These are phyloP conservation scores for Parauchenoglanis punctatus DNA, from an alignment of 2,797 vertebrate genomes.

Conservation along the genomic window DNA sequence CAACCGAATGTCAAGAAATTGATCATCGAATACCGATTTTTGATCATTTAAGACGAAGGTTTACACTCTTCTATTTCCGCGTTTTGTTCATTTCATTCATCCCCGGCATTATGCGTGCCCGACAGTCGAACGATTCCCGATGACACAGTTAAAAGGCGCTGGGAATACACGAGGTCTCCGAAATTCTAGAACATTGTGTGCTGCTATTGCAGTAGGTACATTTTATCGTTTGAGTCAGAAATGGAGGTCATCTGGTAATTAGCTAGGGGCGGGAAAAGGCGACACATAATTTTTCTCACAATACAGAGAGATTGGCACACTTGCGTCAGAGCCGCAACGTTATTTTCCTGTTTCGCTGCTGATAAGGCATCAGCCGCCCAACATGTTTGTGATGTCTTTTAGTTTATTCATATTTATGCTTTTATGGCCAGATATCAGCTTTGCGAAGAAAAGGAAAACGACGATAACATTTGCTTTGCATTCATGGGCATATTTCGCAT, in stretches of 20 bases:
- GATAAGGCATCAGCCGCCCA: constrained; percentile 8
- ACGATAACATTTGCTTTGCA: not conserved
- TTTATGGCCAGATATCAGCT: not conserved
- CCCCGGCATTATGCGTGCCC: not conserved
- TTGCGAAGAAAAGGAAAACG: not conserved
- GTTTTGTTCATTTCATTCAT: not conserved
- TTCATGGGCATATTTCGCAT: not conserved
- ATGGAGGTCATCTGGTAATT: constrained; percentile 22
- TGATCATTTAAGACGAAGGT: not conserved
- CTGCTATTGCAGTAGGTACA: not conserved
- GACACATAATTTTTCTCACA: constrained; percentile 7
- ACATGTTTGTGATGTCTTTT: not conserved
- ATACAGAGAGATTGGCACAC: constrained; percentile 25
- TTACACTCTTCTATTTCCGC: not conserved
- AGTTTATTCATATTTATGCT: not conserved
- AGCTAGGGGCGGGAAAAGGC: not conserved
- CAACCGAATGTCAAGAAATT: not conserved
- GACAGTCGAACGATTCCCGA: not conserved
- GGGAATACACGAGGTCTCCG: not conserved
- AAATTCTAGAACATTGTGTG: not conserved
- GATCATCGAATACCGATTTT: not conserved
- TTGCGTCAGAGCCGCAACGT: constrained; percentile 11
- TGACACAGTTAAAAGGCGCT: not conserved
- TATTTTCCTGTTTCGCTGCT: constrained; percentile 14
- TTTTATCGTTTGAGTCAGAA: constrained; percentile 3